Evolutionary conservation across 2,797 vertebrate species (phyloP).

Genomic region (Oryzias sinensis): DNA sequence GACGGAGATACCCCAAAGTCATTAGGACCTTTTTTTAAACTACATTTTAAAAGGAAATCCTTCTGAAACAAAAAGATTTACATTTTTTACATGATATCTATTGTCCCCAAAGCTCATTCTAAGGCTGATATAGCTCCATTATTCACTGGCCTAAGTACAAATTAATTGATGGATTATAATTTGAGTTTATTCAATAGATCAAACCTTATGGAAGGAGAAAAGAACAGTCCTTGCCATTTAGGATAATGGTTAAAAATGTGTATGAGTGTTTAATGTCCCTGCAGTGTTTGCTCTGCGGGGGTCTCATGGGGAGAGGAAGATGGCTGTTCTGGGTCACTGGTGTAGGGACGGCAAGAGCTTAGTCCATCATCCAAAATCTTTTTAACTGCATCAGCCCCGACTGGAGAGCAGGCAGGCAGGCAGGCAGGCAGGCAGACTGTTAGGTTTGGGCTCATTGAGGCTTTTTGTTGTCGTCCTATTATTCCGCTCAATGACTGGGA

Average conservation of each 20-base stretch:
- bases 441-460: slow-evolving; percentile 63
- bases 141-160: slow-evolving; percentile 70
- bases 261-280: slow-evolving; percentile 77
- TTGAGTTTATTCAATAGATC: slow-evolving; percentile 72
- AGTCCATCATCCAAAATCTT: slow-evolving; percentile 78
- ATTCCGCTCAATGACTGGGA: slow-evolving; percentile 83
- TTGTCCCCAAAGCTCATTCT: slow-evolving; percentile 49
- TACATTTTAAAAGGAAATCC: slow-evolving; percentile 38
- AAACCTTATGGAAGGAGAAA: slow-evolving; percentile 70
- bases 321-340: slow-evolving; percentile 79
- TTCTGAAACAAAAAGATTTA: slow-evolving; percentile 52
- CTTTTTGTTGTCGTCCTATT: slow-evolving; percentile 81
- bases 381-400: slow-evolving; percentile 62
- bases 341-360: slow-evolving; percentile 67
- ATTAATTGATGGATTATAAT: slow-evolving; percentile 72
- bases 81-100: slow-evolving; percentile 56
- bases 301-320: slow-evolving; percentile 66
- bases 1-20: slow-evolving; percentile 15
- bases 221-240: slow-evolving; percentile 75
- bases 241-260: slow-evolving; percentile 77
- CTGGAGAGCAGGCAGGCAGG: slow-evolving; percentile 34
- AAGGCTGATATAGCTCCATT: slow-evolving; percentile 53
- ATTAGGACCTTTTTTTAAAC: slow-evolving; percentile 5
- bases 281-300: slow-evolving; percentile 74
- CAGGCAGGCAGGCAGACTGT: slow-evolving; percentile 31